Evolutionary conservation across 1,140 invertebrate genomes (phyloP), one percentile per base, ranked within the genome.

Genomic region (Tetranychus cinnabarinus): DNA sequence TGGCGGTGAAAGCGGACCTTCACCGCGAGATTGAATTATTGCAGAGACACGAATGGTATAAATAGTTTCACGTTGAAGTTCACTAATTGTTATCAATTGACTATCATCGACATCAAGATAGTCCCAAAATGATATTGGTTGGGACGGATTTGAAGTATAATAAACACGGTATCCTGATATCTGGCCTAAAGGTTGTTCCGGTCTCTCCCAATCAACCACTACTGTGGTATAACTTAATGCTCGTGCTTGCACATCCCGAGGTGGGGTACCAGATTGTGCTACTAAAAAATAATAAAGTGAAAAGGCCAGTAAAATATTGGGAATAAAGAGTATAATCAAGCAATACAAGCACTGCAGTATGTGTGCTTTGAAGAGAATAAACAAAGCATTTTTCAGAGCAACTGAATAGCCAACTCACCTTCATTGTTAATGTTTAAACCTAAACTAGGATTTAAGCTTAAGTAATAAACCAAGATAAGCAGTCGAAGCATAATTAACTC

Each of bases 81-180:
- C 87, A 65, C 83, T 85, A 66, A 98, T 86, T 7, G 90, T 97
- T 15, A 91, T 92, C 67, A 95, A 73, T 68, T 87, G 83, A 71
- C 84, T 90, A 71, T 88, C 90, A 72, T 93, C 87, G 65, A 93
- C 86, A 76, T 83, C 82, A 75, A 90, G 86, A 8, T 85, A 84
- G 63, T 87, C 80, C 92, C 91, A 97, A 12, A 84, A 83, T 39
- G 85, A 81, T 74, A 92, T 82, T 4, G 83, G 81, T 55, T 86
- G 80, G 66, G 83, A 81, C 33, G 88, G 81, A 69, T 89, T 85
- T 66, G 82, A 84, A 8, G 90, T 95, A 75, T 92, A 97, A 72
- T 88, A 96, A 58, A 97, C 86, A 77, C 93, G 96, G 78, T 97
- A 97, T 64, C 88, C 90, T 73, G 86, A 89, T 61, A 97, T 87